Evolutionary conservation across 2,113 vertebrate species (phyloP), one percentile per base, ranked within the genome.

Genomic region (Chunga burmeisteri): DNA sequence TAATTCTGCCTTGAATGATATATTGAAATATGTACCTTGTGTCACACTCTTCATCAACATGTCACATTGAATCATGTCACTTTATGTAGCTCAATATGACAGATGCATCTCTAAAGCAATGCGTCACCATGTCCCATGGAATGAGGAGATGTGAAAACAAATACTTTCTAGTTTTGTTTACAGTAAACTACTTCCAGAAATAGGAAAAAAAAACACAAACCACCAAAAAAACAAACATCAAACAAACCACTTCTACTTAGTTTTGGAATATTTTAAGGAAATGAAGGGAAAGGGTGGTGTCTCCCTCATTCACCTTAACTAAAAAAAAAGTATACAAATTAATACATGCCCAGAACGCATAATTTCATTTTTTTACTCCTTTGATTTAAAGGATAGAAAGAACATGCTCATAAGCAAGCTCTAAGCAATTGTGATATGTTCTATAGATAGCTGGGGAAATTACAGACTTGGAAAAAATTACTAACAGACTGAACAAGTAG

Each of bases 41-140:
- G 93, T 96, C 90, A 97, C 38, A 3, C 7, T 95, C 71, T 88
- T 97, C 95, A 81, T 97, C 94, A 92, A 53, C 38, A 74, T 90
- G 91, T 96, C 97, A 91, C 62, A 66, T 92, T 80, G 77, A 86
- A 91, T 96, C 88, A 90, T 96, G 80, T 98, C 97, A 96, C 47
- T 96, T 96, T 95, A 78, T 34, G 75, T 86, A 91, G 71, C 63
- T 91, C 55, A 92, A 29, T 81, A 53, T 97, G 94, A 97, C 94
- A 96, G 93, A 94, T 96, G 84, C 61, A 77, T 65, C 92, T 97
- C 87, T 79, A 95, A 86, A 96, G 70, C 18, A 30, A 98, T 46
- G 67, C 4, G 5, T 77, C 94, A 75, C 68, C 71, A 67, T 94
- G 88, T 91, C 73, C 78, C 71, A 96, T 93, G 93, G 67, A 83